These are phyloP conservation scores for Psittacula derbiana DNA, from an alignment of 2,797 vertebrate species.

Conservation along the genomic window DNA sequence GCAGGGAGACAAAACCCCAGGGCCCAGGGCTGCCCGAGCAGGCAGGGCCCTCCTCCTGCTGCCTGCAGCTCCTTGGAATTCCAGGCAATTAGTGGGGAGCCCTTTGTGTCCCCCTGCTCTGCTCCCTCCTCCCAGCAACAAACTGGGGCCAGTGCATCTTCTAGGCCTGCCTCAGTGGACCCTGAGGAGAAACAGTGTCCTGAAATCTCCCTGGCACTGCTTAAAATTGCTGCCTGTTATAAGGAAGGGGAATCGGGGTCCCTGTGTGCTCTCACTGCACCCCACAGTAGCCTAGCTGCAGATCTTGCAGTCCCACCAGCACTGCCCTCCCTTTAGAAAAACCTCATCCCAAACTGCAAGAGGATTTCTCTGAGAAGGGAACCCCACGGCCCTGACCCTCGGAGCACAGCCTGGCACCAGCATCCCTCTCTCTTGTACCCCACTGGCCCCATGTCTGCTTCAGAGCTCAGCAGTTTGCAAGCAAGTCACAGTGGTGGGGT, in stretches of 20 bases:
- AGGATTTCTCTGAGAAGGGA: background rate
- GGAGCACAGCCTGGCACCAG: fast-evolving
- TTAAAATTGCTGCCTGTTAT: background rate
- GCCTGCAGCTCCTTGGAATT: background rate
- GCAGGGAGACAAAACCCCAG: constrained; percentile 36
- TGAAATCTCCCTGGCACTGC: background rate
- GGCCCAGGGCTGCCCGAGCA: background rate
- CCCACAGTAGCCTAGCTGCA: background rate
- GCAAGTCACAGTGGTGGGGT: background rate
- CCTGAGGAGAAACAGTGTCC: background rate
- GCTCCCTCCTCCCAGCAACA: background rate
- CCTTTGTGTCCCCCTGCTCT: background rate
- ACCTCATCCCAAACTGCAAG: background rate
- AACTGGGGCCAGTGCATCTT: background rate
- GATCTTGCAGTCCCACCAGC: background rate
- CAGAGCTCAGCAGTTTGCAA: background rate
- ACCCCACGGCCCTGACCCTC: fast-evolving
- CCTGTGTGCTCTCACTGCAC: background rate
- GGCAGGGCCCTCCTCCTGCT: background rate
- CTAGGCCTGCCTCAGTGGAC: background rate
- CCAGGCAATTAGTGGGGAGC: background rate
- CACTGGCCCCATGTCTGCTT: fast-evolving
- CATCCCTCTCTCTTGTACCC: background rate
- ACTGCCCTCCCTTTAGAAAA: background rate
- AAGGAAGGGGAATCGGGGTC: background rate